Conservation (phyloP, 2,888 invertebrate species). For the Altica lythri region DNA sequence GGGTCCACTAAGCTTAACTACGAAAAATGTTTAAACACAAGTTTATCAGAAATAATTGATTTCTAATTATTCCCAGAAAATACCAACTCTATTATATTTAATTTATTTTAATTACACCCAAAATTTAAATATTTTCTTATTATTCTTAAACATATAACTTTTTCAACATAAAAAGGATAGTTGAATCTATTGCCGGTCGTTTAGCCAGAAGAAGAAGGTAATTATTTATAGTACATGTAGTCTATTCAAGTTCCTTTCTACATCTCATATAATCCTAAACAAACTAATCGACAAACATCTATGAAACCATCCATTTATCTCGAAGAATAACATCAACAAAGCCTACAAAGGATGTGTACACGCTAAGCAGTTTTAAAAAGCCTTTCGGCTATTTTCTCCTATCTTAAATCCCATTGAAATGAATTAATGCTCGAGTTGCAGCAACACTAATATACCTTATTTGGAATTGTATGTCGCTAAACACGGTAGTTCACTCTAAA, state of each 20-base stretch:
- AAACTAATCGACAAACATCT: slow-evolving; percentile 17
- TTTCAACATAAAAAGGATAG: too few relatives aligned
- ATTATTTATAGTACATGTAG: slow-evolving; percentile 11
- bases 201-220: neutral
- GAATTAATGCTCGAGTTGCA: too few relatives aligned
- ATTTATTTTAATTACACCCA: too few relatives aligned
- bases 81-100: too few relatives aligned
- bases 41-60: too few relatives aligned
- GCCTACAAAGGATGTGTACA: slow-evolving; percentile 32
- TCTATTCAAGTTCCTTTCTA: slow-evolving; percentile 8
- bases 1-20: too few relatives aligned
- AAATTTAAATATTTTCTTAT: too few relatives aligned
- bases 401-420: slow-evolving; percentile 29
- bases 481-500: slow-evolving; percentile 27
- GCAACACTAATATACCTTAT: slow-evolving; percentile 30
- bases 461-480: slow-evolving; percentile 26
- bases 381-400: slow-evolving; percentile 27
- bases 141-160: too few relatives aligned
- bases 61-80: too few relatives aligned
- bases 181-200: too few relatives aligned
- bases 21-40: too few relatives aligned
- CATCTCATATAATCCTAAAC: slow-evolving; percentile 14
- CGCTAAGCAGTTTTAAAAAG: slow-evolving; percentile 28
- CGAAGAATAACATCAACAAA: slow-evolving; percentile 9
- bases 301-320: slow-evolving; percentile 15